These are phyloP conservation scores for Drosophila athabasca DNA, from an alignment of 1,140 invertebrate genomes.

Conservation along the genomic window DNA sequence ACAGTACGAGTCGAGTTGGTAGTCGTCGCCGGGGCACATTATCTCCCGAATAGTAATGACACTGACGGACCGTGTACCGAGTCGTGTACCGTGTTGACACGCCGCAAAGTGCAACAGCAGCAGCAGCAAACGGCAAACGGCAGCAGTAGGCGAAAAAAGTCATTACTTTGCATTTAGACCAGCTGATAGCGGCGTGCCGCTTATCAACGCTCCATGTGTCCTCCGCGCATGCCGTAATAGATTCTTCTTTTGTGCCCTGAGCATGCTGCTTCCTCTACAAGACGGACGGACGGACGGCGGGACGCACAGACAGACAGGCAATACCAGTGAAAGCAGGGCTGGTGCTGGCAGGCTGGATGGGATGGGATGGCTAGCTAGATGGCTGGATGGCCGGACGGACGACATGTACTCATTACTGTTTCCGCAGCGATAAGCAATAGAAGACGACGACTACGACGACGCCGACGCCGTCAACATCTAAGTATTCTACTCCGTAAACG, in stretches of 20 bases:
- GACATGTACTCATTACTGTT: slow-evolving; percentile 80
- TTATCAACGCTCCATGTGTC: slow-evolving; percentile 49
- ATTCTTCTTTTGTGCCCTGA: slow-evolving; percentile 66
- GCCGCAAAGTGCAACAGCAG: slow-evolving; percentile 56
- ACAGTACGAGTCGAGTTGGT: slow-evolving; percentile 6
- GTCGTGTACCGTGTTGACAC: slow-evolving; percentile 44
- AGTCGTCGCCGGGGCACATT: slow-evolving; percentile 15
- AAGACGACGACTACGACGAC: slow-evolving; percentile 31
- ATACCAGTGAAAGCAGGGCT: slow-evolving; percentile 20
- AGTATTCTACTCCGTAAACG: slow-evolving; percentile 34
- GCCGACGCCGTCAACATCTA: slow-evolving; percentile 42
- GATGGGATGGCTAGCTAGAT: slow-evolving; percentile 8
- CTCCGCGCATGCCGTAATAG: slow-evolving; percentile 57
- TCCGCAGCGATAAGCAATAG: slow-evolving; percentile 77
- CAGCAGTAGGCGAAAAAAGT: slow-evolving; percentile 45
- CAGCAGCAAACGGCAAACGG: slow-evolving; percentile 45
- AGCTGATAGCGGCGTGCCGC: slow-evolving; percentile 59
- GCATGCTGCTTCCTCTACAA: slow-evolving; percentile 35
- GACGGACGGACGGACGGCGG: slow-evolving; percentile 7
- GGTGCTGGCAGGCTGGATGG: slow-evolving; percentile 13
- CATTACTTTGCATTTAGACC: slow-evolving; percentile 76
- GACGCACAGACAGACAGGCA: slow-evolving; percentile 5
- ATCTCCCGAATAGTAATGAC: slow-evolving; percentile 74
- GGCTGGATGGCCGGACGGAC: slow-evolving; percentile 40
- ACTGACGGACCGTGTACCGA: slow-evolving; percentile 42